These are phyloP conservation scores for Bucco capensis DNA, from an alignment of 2,113 vertebrate species.

Conservation along the genomic window DNA sequence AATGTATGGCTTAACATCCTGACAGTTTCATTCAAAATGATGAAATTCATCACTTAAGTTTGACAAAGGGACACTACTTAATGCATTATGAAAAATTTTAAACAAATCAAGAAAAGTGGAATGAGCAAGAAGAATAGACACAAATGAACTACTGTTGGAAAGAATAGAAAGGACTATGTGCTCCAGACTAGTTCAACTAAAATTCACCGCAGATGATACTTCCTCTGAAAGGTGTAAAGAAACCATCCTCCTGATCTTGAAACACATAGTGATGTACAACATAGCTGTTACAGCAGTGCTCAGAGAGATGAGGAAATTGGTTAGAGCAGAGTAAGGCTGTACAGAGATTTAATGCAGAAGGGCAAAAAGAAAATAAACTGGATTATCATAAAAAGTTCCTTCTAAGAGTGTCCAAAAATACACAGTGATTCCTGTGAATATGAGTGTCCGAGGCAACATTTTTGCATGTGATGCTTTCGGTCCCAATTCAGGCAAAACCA, in stretches of 20 bases:
- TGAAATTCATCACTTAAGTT: conserved; percentile 36
- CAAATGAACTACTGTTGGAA: not conserved
- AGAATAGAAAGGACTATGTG: not conserved
- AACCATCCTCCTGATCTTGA: not conserved
- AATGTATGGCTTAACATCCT: conserved; percentile 37
- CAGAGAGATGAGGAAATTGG: not conserved
- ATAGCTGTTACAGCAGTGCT: not conserved
- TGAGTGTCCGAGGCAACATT: not conserved
- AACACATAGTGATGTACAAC: accelerated
- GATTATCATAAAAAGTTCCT: not conserved
- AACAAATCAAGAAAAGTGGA: not conserved
- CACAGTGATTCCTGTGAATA: not conserved
- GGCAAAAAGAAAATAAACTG: not conserved
- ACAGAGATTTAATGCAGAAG: not conserved
- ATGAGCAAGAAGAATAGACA: not conserved
- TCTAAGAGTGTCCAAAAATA: not conserved
- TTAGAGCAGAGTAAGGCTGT: not conserved
- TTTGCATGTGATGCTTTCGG: not conserved
- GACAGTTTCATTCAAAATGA: conserved; percentile 39
- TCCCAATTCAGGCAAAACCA: not conserved
- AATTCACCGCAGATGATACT: not conserved
- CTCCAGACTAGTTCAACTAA: not conserved
- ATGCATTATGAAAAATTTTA: not conserved
- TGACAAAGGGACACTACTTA: not conserved
- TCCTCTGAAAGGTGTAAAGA: not conserved